A percentile compares a stretch with the other conserved stretches of the same genome.
phyloP scores from a whole-genome alignment of 2,113 vertebrate genomes.

The Boulengeromyrus knoepffleri region DNA sequence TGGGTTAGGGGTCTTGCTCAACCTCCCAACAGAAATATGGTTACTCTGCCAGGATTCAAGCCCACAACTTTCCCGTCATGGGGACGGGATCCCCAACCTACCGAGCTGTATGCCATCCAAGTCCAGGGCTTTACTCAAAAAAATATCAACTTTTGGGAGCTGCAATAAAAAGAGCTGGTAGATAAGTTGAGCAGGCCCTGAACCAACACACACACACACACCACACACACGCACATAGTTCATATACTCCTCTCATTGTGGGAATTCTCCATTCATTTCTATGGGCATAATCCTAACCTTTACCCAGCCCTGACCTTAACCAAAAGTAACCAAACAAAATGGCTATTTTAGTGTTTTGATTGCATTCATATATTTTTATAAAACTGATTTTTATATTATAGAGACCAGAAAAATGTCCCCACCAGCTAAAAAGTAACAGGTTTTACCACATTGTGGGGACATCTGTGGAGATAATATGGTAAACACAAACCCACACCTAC shows the following conservation, averaged over 20 bases:
- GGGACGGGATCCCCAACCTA: not conserved
- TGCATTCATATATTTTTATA: not conserved
- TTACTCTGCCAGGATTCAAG: not conserved
- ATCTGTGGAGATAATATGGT: not conserved
- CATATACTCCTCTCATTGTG: not conserved
- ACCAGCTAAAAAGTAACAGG: not conserved
- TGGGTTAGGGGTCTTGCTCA: not conserved
- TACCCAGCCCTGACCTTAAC: no score
- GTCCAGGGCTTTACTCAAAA: not conserved
- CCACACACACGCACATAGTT: not conserved
- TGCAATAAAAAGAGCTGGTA: not conserved
- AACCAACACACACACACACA: not conserved
- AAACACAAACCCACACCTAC: no score
- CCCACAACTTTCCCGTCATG: not conserved
- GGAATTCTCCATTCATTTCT: not conserved
- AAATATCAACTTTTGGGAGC: not conserved
- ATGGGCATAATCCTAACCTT: not conserved
- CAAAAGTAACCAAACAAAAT: not conserved
- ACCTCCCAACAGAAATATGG: not conserved
- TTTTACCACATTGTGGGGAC: not conserved
- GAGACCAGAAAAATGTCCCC: not conserved
- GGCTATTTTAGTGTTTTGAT: not conserved
- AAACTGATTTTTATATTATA: not conserved
- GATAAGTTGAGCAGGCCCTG: not conserved
- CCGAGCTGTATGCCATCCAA: not conserved